Evolutionary conservation across 2,888 invertebrate species (phyloP), one percentile per base, ranked within the genome.

Genomic region (Euplexia lucipara): DNA sequence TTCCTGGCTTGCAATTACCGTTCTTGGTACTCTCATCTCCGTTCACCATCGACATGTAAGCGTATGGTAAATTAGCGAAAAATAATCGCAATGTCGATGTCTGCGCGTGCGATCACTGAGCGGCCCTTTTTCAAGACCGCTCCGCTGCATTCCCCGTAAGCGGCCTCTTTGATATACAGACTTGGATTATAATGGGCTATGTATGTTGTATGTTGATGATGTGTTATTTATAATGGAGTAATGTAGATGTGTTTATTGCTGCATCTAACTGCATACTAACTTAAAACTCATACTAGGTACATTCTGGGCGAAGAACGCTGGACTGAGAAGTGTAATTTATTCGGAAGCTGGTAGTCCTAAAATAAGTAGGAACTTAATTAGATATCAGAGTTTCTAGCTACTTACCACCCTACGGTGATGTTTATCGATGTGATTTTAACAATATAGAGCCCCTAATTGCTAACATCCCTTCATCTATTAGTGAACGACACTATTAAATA

Each of bases 41-140:
- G 84, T 78, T 78, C 73, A 59, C 77, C 82, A 83, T 84, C 85
- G 83, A 83, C 82, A 76, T 86, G 81, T 79, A 83, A 85, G 81
- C 74, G 84, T 85, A 91, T 86, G 92, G 91, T 91, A 89, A 90
- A 92, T 92, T 92, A 92, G 91, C 91, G 91, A 91, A 91, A 92
- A 91, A 92, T 91, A 91, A 91, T 88, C 86, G 84, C 75, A 75
- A 63, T 57, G 71, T 67, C 70, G 37, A 70, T 34, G 70, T 57
- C 73, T 77, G 78, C 79, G 71, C 76, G 77, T 83, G 69, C 81
- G 77, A 66, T 67, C 72, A 42, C 49, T 7, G 44, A 49, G 53
- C 65, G 82, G 77, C 74, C 70, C 75, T 78, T 78, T 77, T 79
- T 75, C 72, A 75, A 70, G 67, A 70, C 57, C 74, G 83, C 75